Percentiles rank a stretch among this genome's conserved stretches.
Evolutionary conservation across 2,797 vertebrate genomes (phyloP).

Genomic region (Diplodus puntazzo): DNA sequence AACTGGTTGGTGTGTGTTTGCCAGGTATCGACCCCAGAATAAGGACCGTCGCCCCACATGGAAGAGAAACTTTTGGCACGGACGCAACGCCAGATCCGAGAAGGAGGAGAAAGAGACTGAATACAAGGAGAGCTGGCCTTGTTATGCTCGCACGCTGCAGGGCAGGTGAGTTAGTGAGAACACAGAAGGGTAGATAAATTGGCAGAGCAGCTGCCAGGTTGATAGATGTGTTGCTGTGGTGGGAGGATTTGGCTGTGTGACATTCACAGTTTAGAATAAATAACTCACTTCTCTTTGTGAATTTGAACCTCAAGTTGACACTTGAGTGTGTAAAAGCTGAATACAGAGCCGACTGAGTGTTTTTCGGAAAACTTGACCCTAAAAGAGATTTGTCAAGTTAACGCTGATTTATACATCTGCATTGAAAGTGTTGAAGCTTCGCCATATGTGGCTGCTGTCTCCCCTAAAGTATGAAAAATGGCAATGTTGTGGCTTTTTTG

Average conservation of each 20-base stretch:
- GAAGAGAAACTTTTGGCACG: constrained; percentile 93
- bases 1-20: constrained; percentile 4
- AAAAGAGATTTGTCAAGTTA: constrained; percentile 9
- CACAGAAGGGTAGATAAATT: neutral
- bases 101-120: constrained; percentile 93
- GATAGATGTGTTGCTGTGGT: constrained; percentile 31
- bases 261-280: constrained; percentile 14
- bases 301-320: constrained; percentile 22
- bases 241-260: constrained; percentile 9
- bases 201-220: constrained; percentile 25
- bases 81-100: constrained; percentile 87
- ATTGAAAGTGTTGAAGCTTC: neutral
- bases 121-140: constrained; percentile 93
- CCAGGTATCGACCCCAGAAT: constrained; percentile 89
- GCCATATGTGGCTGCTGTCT: neutral
- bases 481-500: neutral
- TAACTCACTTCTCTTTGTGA: neutral
- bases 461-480: neutral
- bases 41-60: constrained; percentile 84
- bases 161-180: constrained; percentile 81
- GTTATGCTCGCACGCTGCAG: constrained; percentile 87
- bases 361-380: neutral
- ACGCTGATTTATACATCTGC: constrained; percentile 1
- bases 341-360: constrained; percentile 6
- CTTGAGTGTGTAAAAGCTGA: neutral